phyloP scores from a whole-genome alignment of 2,113 vertebrate genomes.

The Baryphthengus martii region DNA sequence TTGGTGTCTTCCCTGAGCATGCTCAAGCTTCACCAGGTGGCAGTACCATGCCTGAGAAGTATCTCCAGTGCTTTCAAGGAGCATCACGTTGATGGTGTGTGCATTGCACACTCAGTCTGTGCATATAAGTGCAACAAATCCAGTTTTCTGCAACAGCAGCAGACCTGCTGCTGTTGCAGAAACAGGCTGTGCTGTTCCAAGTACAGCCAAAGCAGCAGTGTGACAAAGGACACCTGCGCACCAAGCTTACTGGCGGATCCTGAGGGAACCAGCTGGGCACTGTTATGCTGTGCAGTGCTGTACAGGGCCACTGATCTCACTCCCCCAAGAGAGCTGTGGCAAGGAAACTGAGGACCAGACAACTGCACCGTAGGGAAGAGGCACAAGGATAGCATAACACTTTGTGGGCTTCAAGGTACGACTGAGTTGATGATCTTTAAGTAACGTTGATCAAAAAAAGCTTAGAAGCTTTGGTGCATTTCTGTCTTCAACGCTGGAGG shows the following conservation, averaged over 20 bases:
- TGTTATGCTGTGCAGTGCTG: background rate
- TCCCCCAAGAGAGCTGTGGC: too few relatives aligned
- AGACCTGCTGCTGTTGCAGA: background rate
- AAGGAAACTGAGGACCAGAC: background rate
- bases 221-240: background rate
- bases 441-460: background rate
- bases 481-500: background rate
- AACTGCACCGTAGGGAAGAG: background rate
- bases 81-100: rapidly evolving
- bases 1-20: rapidly evolving
- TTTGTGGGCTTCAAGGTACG: background rate
- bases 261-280: background rate
- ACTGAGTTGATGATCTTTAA: background rate
- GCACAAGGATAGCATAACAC: background rate
- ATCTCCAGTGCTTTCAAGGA: background rate
- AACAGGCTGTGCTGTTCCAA: background rate
- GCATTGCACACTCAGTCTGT: background rate
- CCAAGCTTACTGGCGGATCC: rapidly evolving
- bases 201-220: background rate
- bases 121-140: background rate
- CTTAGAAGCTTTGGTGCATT: background rate
- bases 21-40: rapidly evolving
- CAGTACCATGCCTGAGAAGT: background rate
- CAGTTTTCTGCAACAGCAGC: background rate
- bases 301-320: background rate